Percentiles rank a stretch among this genome's conserved stretches.
phyloP scores from a whole-genome alignment of 1,140 invertebrate genomes.

The Drosophila pectinifera region DNA sequence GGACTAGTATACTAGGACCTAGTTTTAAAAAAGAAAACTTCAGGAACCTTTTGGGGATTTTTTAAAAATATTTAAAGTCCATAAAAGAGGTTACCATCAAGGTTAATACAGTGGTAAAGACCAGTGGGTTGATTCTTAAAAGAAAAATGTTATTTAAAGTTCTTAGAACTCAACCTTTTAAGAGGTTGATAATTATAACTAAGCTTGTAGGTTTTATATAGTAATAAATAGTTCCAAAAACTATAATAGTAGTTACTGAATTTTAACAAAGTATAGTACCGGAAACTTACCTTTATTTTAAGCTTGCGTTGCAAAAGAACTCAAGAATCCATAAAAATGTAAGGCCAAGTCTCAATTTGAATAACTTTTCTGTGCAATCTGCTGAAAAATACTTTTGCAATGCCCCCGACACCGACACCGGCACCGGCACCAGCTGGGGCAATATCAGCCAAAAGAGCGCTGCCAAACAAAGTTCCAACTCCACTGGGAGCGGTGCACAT shows the following conservation, averaged over 20 bases:
- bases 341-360: slow-evolving; percentile 16
- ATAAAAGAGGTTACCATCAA: not conserved
- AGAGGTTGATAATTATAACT: too few relatives aligned
- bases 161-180: too few relatives aligned
- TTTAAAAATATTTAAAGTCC: not conserved
- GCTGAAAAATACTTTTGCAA: slow-evolving; percentile 8
- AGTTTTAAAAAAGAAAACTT: not conserved
- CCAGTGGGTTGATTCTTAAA: too few relatives aligned
- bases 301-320: too few relatives aligned
- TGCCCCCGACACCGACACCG: slow-evolving; percentile 5
- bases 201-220: not conserved
- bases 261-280: too few relatives aligned
- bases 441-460: slow-evolving; percentile 14
- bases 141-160: too few relatives aligned
- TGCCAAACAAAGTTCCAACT: slow-evolving; percentile 37
- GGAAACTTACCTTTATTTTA: not conserved
- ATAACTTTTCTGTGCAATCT: slow-evolving; percentile 16
- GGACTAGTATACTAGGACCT: too few relatives aligned
- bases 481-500: slow-evolving; percentile 50
- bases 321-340: not conserved
- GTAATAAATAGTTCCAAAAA: not conserved
- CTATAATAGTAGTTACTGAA: not conserved
- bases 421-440: slow-evolving; percentile 21
- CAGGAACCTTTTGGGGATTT: not conserved
- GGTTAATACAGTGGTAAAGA: too few relatives aligned